Base-by-base conservation (phyloP, 2,888 invertebrate species). In the Drosophila paucipuncta region DNA sequence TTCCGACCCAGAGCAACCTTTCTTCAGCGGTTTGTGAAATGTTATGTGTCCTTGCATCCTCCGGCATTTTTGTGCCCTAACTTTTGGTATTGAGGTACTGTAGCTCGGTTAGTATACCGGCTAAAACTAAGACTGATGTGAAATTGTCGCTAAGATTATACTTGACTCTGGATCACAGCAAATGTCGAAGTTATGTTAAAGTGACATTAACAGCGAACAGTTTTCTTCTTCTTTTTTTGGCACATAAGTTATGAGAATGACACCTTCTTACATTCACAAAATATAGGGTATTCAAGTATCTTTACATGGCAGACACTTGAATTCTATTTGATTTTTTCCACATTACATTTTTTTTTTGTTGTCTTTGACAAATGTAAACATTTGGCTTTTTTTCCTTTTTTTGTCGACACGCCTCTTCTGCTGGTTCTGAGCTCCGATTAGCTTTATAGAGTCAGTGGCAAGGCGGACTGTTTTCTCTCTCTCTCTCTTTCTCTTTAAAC, bases 331-430 rank as follows among this genome's bases (percentile, higher is more conserved):
- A 62, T 60, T 63, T 41, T 31, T 61, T 73, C 28, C 41, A 30
- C 55, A 68, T 62, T 61, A 13, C 22, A 9, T 71, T 66, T 60
- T 73, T 65, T 69, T 74, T 9, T 31, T 22, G 35, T 31, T 22
- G 35, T 82, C 86, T 85, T 78, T 86, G 86, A 85, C 82, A 86
- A 88, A 84, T 88, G 89, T 85, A 88, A 85, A 85, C 89, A 85
- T 70, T 73, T 66, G 59, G 43, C 39, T 60, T 55, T 63, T 66
- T 66, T 73, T 65, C 58, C 59, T 60, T 54, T 53, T 65, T 68
- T 70, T 63, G 63, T 62, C 53, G 41, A 30, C n/a, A 25, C 61
- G 30, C 41, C 55, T 60, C 35, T 49, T 18, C 13, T 52, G 37
- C 59, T 41, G 35, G 53, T 25, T 49, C 39, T 47, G 49, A 43